Conservation (phyloP, 2,888 invertebrate species). For the Schrankia costaestrigalis region DNA sequence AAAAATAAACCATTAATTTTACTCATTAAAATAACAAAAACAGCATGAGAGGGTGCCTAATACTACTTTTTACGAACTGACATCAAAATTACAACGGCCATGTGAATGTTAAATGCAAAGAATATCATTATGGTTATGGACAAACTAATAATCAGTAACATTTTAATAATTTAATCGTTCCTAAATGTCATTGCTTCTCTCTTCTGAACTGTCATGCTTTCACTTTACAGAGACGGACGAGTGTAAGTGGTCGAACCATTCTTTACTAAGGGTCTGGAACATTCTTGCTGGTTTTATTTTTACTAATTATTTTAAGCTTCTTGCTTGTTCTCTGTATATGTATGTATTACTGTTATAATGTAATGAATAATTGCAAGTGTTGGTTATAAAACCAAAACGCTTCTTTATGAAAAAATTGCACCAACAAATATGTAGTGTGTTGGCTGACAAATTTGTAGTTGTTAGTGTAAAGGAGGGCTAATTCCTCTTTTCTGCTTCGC, state of each 20-base stretch:
- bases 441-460: no score
- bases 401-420: no score
- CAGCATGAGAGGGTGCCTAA: no score
- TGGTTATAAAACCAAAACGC: no score
- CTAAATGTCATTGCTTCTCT: slow-evolving; percentile 52
- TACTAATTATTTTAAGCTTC: slow-evolving; percentile 54
- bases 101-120: no score
- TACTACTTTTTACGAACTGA: no score
- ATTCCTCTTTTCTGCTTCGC: no score
- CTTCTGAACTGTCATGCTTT: slow-evolving; percentile 74
- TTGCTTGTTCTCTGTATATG: slow-evolving; percentile 25
- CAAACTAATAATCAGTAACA: slow-evolving; percentile 1
- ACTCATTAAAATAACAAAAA: no score
- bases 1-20: no score
- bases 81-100: no score
- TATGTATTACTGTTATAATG: slow-evolving; percentile 29
- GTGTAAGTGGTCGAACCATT: slow-evolving; percentile 73
- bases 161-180: neutral
- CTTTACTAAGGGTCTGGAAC: slow-evolving; percentile 58
- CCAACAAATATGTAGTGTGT: no score
- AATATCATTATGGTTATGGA: slow-evolving; percentile 1
- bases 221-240: slow-evolving; percentile 79
- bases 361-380: neutral
- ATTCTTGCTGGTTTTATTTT: slow-evolving; percentile 53
- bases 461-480: no score